Evolutionary conservation across 2,797 vertebrate genomes (phyloP), one percentile per base, ranked within the genome.

Genomic region (Podargus strigoides): DNA sequence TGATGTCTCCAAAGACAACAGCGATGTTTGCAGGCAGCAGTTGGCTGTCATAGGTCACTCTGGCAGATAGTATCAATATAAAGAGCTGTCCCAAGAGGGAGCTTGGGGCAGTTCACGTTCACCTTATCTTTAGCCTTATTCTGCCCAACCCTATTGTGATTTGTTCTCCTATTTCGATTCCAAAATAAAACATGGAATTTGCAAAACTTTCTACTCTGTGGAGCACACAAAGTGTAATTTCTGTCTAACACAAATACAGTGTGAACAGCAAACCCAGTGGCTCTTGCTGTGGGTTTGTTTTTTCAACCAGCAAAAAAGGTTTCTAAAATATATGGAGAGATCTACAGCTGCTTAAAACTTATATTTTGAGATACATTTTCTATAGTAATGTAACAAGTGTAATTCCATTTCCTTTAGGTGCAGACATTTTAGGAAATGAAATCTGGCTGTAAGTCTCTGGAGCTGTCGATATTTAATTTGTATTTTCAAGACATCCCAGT

Each of bases 391-490:
- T n/a, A n/a, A n/a, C n/a, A n/a, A n/a, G n/a, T n/a, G n/a, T n/a
- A n/a, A n/a, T n/a, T n/a, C n/a, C n/a, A n/a, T 93, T 96, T 93
- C 85, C 89, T 68, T 76, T 82, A 94, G 52, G 28, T 81, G 58
- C 75, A 94, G 75, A 66, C 41, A 3, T 30, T 59, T 80, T 92
- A 95, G 76, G 44, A 85, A 79, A 83, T 77, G 27, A 62, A 49
- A 92, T 80, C 74, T 88, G 52, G 39, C 49, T 66, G 73, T 64
- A 91, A 84, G 24, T 80, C 67, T 94, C 42, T 0, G 1, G 53
- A 94, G 39, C 50, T 79, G 30, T 87, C 86, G 87, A 79, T 93
- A 80, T 88, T 95, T 93, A 83, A 89, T 94, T 96, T 90, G n/a
- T 67, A 6, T 84, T 95, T 97, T 94, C 12, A 87, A 89, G 89